Base-by-base conservation (phyloP, 2,113 vertebrate species). In the Bolborhynchus lineola region DNA sequence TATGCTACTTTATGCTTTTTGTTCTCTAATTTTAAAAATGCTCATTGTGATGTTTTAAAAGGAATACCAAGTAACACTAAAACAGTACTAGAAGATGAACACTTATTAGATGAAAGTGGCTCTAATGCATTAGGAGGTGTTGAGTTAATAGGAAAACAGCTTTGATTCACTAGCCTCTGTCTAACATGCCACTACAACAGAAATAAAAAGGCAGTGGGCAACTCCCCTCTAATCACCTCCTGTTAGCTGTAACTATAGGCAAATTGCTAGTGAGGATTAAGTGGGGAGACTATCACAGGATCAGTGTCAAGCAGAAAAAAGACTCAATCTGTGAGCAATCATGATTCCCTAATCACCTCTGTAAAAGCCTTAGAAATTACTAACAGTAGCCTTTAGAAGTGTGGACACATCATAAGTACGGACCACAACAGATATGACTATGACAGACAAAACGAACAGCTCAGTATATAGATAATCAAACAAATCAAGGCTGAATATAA, bases 191-290 rank as follows among this genome's bases (percentile, higher is more conserved):
- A 94, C 93, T 92, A 90, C 97, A 96, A 91, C 91, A 95, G 92
- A 91, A 96, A 95, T 89, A 94, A 96, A 97, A 96, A 95, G 95
- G 93, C 83, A 97, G 89, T 49, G 75, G 96, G 97, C 65, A 97
- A 97, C 97, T 97, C 97, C 97, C 96, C 94, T 97, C 97, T 98
- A 97, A 98, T 98, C 97, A 97, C 94, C 97, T 97, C 97, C 98
- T 97, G 96, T 98, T 97, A 98, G 97, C 96, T 83, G 78, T 93
- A 94, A 96, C 96, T 94, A 97, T 98, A 98, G 97, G 97, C 97
- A 98, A 98, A 98, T 98, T 98, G 97, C 97, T 97, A 52, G 82
- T 69, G 67, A 97, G 97, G 97, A 98, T 98, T 98, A 98, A 98
- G 96, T 98, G 95, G 96, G 94, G 96, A 97, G 97, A 97, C 83